Base-by-base conservation (phyloP, 2,888 invertebrate species). In the Diarsia dahlii region DNA sequence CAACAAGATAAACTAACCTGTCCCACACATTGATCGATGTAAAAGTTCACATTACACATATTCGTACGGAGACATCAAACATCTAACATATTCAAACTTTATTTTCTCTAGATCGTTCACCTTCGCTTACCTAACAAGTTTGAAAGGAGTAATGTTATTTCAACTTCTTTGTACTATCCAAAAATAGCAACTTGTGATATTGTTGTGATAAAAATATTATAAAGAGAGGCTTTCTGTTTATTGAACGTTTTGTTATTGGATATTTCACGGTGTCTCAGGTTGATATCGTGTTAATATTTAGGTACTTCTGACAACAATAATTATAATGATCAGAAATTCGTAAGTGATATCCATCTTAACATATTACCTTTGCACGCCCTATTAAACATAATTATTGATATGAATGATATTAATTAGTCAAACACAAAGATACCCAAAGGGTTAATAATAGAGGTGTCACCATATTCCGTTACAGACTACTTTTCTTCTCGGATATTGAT, bases 61-160 rank as follows among this genome's bases (percentile, higher is more conserved):
- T 50, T 67, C 23, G 15, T 13, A 45, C 15, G n/a, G 15, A 62
- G 48, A 66, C 54, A 50, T 62, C 60, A 48, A 54, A 66, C 45
- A 62, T 66, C 13, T 48, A 34, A 52, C n/a, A 46, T 73, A 73
- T 64, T 34, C 73, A 34, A 63, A 81, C 48, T 76, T 69, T 60
- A 34, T 65, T 76, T 63, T 54, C 64, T 65, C 15, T 18, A 13
- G 76, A 12, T 12, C 39, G 10, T 68, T 81, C 46, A 79, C 64
- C 67, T 79, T 28, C 15, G 56, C 62, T 67, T 34, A 64, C 45
- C 10, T 23, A 48, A 48, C 18, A 4, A 45, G 45, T 48, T 50
- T 52, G 34, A 18, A 60, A 63, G 15, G 5, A 50, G 20, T 78
- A 46, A 75, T 63, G 34, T 67, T 67, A 67, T 67, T 78, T 81